phyloP scores from a whole-genome alignment of 2,888 invertebrate genomes.

The Temnothorax rugatulus region DNA sequence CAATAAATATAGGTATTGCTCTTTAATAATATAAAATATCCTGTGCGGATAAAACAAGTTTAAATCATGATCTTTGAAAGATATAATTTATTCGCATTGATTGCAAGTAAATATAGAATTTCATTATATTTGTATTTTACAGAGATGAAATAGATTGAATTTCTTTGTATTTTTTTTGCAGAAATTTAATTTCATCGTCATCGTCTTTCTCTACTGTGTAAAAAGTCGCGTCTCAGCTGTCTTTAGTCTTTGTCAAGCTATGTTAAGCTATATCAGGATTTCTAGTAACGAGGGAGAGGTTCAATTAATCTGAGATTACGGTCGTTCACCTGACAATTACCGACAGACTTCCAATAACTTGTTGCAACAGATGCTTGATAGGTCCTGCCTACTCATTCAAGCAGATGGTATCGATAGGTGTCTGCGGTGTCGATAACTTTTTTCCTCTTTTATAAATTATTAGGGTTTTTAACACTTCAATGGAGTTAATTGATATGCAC shows the following conservation, averaged over 20 bases:
- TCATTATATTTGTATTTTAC: constrained; percentile 1
- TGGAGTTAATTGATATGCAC: not conserved
- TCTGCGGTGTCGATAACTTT: constrained; percentile 14
- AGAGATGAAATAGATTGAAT: not conserved
- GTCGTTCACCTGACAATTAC: constrained; percentile 53
- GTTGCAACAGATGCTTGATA: constrained; percentile 45
- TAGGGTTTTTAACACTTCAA: constrained; percentile 40
- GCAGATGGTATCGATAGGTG: constrained; percentile 45
- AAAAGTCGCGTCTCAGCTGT: constrained; percentile 1
- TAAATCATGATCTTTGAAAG: not conserved
- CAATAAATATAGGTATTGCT: not conserved
- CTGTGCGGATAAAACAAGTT: not conserved
- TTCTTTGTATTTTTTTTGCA: constrained; percentile 13
- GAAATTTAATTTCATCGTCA: constrained; percentile 16
- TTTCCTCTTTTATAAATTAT: constrained; percentile 20
- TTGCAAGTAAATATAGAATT: not conserved
- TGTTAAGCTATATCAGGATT: constrained; percentile 31
- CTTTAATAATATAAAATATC: constrained; percentile 14
- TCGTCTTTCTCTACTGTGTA: not conserved
- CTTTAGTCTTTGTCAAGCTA: constrained; percentile 4
- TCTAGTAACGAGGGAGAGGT: constrained; percentile 32
- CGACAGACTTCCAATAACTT: constrained; percentile 49
- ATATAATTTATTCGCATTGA: not conserved
- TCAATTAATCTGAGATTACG: constrained; percentile 47
- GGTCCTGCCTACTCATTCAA: constrained; percentile 35